These are phyloP conservation scores for Alosa sapidissima DNA, from an alignment of 2,797 vertebrate genomes.

Conservation along the genomic window DNA sequence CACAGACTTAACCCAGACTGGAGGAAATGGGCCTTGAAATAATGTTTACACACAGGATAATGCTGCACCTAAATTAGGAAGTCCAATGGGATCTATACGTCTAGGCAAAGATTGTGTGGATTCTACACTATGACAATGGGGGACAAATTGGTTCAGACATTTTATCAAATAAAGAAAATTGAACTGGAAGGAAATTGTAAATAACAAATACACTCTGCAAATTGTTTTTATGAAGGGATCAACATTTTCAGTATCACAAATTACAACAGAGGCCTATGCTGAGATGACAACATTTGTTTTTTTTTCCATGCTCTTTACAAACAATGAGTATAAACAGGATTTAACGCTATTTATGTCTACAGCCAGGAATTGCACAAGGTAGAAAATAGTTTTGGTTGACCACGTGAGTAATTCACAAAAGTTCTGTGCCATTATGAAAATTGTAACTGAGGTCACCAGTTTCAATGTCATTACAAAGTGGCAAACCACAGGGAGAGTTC, in stretches of 20 bases:
- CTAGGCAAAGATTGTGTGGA: neutral
- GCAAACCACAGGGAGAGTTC: neutral
- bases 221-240: neutral
- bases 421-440: neutral
- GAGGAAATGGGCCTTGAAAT: constrained; percentile 44
- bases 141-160: constrained; percentile 10
- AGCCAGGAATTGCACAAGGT: neutral
- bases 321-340: neutral
- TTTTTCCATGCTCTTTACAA: neutral
- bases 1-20: constrained; percentile 37
- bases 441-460: neutral
- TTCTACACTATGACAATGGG: constrained; percentile 11
- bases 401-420: neutral
- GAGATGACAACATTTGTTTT: neutral
- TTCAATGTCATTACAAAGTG: constrained; percentile 5
- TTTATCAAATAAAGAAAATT: constrained; percentile 27
- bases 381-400: neutral
- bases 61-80: neutral
- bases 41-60: constrained; percentile 41
- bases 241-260: neutral
- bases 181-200: neutral
- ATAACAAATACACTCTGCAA: neutral
- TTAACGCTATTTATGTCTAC: neutral
- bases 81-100: constrained; percentile 8
- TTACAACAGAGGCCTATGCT: neutral